Base-by-base conservation (phyloP, 1,140 invertebrate species). In the Tetramorium simillimum region DNA sequence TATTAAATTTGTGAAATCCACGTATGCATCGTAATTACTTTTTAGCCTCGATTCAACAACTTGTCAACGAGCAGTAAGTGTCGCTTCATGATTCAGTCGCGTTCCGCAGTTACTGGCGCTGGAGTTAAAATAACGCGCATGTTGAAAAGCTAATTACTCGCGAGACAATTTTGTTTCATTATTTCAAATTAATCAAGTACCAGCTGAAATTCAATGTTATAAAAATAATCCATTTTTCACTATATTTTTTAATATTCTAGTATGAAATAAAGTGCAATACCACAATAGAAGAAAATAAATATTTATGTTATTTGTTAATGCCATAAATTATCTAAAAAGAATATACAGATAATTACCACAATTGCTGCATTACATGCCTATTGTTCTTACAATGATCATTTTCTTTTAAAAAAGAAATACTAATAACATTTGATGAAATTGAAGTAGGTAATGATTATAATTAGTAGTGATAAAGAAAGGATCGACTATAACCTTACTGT, bases 1-100 rank as follows among this genome's bases (percentile, higher is more conserved):
- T 73, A 84, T 84, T 81, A 58, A 81, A 81, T 70, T 75, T 12
- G n/a, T n/a, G 53, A 73, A 84, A 73, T 60, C 33, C 28, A 28
- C 14, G 56, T 56, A 70, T 18, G 28, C n/a, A 81, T 69, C 16
- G 80, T 75, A 62, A 84, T 84, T 84, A 73, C 51, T 73, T 84
- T 78, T 84, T 46, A 46, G 18, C 37, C 16, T 4, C 18, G 33
- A 82, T 46, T 72, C 65, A 14, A n/a, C 62, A 69, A 84, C 53
- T 82, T 24, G 37, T 72, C 46, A 70, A 80, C 62, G 43, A 51
- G 43, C 33, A 67, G 28, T 53, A 69, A 81, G 63, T 70, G 65
- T 69, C 49, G 21, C 16, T 81, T 70, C 2, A 46, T 49, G 43
- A 73, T 73, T 75, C 5, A 75, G 24, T 84, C 53, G 14, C n/a